Evolutionary conservation across 2,113 vertebrate genomes (phyloP).

Genomic region (Pelmatolapia mariae): DNA sequence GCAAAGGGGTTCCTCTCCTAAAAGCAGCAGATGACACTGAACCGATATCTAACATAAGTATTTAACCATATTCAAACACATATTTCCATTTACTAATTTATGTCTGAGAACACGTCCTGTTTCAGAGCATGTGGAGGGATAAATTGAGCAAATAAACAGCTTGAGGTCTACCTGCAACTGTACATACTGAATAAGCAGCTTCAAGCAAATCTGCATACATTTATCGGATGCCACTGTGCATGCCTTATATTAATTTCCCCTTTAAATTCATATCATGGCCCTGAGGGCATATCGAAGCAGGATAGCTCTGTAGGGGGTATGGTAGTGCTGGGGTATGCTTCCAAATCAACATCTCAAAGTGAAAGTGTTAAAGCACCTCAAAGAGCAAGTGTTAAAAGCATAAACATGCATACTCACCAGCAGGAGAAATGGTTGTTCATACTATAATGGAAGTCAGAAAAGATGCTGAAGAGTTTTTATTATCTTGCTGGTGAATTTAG

Average conservation of each 20-base stretch:
- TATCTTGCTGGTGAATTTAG: background rate
- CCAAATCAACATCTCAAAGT: conserved; percentile 45
- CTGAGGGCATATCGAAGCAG: conserved; percentile 42
- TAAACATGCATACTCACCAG: conserved; percentile 5
- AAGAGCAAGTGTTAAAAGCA: conserved; percentile 21
- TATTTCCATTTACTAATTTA: background rate
- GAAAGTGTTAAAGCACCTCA: conserved; percentile 23
- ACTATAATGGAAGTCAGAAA: background rate
- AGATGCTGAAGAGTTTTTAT: background rate
- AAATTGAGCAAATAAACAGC: conserved; percentile 39
- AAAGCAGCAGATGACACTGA: background rate
- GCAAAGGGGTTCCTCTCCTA: background rate
- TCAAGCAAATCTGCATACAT: conserved; percentile 37
- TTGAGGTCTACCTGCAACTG: conserved; percentile 25
- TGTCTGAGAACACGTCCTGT: background rate
- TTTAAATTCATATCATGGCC: conserved; percentile 41
- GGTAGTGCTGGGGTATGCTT: conserved; percentile 1
- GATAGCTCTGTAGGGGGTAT: conserved; percentile 26
- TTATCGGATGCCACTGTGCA: background rate
- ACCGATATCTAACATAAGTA: background rate
- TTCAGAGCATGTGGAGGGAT: background rate
- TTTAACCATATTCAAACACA: background rate
- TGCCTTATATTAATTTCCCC: conserved; percentile 44
- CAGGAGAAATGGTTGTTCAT: background rate
- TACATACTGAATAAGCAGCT: conserved; percentile 27